phyloP scores from a whole-genome alignment of 1,140 invertebrate genomes.

The Coenobita brevimanus region DNA sequence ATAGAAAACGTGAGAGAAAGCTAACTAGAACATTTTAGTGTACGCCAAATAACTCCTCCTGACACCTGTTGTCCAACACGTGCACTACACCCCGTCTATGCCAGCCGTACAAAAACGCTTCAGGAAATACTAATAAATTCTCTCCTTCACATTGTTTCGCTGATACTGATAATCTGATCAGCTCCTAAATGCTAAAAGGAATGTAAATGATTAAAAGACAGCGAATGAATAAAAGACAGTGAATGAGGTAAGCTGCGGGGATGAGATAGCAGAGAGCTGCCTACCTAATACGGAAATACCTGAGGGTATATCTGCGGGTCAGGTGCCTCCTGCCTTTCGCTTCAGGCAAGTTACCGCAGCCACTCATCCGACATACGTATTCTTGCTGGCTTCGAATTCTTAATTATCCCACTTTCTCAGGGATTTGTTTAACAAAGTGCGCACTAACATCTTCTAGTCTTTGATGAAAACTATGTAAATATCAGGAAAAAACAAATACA shows the following conservation, averaged over 20 bases:
- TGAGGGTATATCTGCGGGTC: slow-evolving; percentile 17
- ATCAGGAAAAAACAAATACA: too few relatives aligned
- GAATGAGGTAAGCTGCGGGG: background rate
- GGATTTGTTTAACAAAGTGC: too few relatives aligned
- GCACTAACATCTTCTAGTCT: too few relatives aligned
- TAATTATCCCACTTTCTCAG: too few relatives aligned
- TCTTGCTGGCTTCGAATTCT: background rate
- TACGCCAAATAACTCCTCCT: slow-evolving; percentile 4
- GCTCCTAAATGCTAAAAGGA: too few relatives aligned
- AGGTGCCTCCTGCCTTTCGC: slow-evolving; percentile 20
- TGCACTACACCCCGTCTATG: slow-evolving; percentile 35
- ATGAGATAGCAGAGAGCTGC: background rate
- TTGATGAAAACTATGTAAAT: too few relatives aligned
- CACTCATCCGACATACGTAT: background rate
- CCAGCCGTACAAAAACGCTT: slow-evolving; percentile 27
- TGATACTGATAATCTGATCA: too few relatives aligned
- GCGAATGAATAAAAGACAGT: background rate
- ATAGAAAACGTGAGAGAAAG: background rate
- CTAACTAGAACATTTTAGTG: background rate
- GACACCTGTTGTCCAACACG: slow-evolving; percentile 26
- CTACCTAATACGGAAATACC: slow-evolving; percentile 58
- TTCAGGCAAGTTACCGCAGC: slow-evolving; percentile 41
- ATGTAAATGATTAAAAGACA: too few relatives aligned
- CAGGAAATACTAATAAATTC: slow-evolving; percentile 12
- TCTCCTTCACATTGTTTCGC: background rate